phyloP scores from a whole-genome alignment of 53 echinoderm and acorn worm genomes.

The Pentamera pediparva region DNA sequence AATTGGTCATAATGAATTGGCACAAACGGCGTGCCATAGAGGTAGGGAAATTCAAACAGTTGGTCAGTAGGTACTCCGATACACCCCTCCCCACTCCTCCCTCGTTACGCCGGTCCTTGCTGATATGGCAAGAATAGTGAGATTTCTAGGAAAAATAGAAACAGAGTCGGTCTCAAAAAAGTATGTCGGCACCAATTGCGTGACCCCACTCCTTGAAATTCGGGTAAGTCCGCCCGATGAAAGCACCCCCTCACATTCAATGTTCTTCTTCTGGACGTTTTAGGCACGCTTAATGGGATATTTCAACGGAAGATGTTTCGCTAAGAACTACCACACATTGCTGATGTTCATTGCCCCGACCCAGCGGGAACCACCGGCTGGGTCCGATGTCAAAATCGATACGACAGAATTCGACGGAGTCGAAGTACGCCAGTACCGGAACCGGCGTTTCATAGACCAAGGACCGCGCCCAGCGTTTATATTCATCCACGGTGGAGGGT shows the following conservation, averaged over 20 bases:
- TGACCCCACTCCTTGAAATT: too few species aligned
- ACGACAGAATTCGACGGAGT: constrained; percentile 30
- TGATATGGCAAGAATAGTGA: too few species aligned
- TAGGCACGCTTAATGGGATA: neutral
- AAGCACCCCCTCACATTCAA: neutral
- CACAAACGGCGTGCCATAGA: too few species aligned
- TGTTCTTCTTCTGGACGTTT: neutral
- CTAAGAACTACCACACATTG: neutral
- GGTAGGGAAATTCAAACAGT: too few species aligned
- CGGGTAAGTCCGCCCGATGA: too few species aligned
- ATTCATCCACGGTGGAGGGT: constrained; percentile 49
- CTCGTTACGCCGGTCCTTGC: too few species aligned
- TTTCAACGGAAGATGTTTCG: neutral
- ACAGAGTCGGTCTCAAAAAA: too few species aligned
- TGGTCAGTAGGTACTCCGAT: too few species aligned
- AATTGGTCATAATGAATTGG: too few species aligned
- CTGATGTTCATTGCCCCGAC: neutral
- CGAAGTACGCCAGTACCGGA: constrained; percentile 33
- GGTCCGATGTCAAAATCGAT: neutral
- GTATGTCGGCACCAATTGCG: too few species aligned
- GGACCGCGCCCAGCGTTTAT: constrained; percentile 21
- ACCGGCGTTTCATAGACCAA: neutral
- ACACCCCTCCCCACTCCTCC: too few species aligned
- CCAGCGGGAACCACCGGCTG: neutral
- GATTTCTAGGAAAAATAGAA: too few species aligned